Evolutionary conservation across 2,888 invertebrate genomes (phyloP).

Genomic region (Plebejus melissa): DNA sequence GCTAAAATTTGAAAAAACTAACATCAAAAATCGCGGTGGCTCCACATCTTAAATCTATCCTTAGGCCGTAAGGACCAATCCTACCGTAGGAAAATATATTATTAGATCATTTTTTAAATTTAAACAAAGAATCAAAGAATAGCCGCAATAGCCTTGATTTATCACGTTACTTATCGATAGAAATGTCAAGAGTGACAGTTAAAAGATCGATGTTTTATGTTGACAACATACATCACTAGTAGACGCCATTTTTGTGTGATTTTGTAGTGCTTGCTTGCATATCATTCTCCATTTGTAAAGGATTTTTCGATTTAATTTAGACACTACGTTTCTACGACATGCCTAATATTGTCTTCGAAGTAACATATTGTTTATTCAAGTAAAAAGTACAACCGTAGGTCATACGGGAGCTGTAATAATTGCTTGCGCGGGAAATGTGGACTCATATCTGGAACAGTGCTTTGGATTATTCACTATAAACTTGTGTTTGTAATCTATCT

Average conservation of each 20-base stretch:
- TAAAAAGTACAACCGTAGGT: constrained; percentile 38
- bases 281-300: constrained; percentile 42
- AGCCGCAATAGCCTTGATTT: not conserved
- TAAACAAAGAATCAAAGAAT: too few relatives aligned
- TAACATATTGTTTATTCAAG: constrained; percentile 29
- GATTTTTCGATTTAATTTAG: constrained; percentile 44
- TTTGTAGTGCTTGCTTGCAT: constrained; percentile 44
- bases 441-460: constrained; percentile 53
- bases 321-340: constrained; percentile 31
- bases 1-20: too few relatives aligned
- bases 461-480: constrained; percentile 35
- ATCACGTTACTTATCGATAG: not conserved
- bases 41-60: too few relatives aligned
- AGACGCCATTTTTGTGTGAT: constrained; percentile 67
- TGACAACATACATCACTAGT: constrained; percentile 48
- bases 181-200: constrained; percentile 18
- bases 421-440: constrained; percentile 76
- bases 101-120: too few relatives aligned
- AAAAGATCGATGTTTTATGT: constrained; percentile 27
- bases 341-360: constrained; percentile 14
- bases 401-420: constrained; percentile 42
- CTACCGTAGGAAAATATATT: too few relatives aligned
- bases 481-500: constrained; percentile 32
- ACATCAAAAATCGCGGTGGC: too few relatives aligned
- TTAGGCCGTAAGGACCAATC: too few relatives aligned